phyloP scores from a whole-genome alignment of 2,888 invertebrate species.

The Aleiodes testaceus region DNA sequence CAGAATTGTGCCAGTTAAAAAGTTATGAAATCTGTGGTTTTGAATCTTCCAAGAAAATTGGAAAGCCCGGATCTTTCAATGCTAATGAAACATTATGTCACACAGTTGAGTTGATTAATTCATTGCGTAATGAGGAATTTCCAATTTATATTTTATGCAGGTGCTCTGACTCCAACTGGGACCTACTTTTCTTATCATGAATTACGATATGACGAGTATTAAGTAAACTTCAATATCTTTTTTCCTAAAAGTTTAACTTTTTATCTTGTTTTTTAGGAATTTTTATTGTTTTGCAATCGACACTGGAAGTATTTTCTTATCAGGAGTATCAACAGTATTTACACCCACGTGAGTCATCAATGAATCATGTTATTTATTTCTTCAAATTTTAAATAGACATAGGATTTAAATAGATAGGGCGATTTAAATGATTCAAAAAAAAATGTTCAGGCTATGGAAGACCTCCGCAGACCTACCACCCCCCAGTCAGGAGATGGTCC shows the following conservation, averaged over 20 bases:
- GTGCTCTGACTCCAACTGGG: background rate
- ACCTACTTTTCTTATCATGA: constrained; percentile 25
- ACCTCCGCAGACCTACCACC: constrained; percentile 47
- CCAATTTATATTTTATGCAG: constrained; percentile 31
- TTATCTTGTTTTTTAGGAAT: constrained; percentile 59
- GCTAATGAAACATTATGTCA: constrained; percentile 22
- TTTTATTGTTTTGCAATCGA: constrained; percentile 60
- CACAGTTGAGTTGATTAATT: constrained; percentile 2
- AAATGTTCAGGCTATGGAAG: constrained; percentile 51
- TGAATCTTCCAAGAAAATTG: constrained; percentile 39
- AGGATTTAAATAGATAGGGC: too few species aligned
- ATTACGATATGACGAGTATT: background rate
- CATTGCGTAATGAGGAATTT: constrained; percentile 40
- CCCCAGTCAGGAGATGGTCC: constrained; percentile 58
- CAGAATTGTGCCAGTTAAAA: constrained; percentile 12
- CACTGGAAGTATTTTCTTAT: constrained; percentile 57
- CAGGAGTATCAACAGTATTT: constrained; percentile 60
- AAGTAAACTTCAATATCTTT: background rate
- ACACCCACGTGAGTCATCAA: constrained; percentile 62
- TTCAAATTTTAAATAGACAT: too few species aligned
- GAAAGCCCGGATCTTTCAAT: constrained; percentile 36
- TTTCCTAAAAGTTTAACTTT: background rate
- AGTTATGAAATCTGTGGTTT: constrained; percentile 6
- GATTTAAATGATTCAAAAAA: too few species aligned
- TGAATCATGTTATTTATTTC: background rate